Conservation (phyloP, 1,140 invertebrate genomes). For the Aphis gossypii region DNA sequence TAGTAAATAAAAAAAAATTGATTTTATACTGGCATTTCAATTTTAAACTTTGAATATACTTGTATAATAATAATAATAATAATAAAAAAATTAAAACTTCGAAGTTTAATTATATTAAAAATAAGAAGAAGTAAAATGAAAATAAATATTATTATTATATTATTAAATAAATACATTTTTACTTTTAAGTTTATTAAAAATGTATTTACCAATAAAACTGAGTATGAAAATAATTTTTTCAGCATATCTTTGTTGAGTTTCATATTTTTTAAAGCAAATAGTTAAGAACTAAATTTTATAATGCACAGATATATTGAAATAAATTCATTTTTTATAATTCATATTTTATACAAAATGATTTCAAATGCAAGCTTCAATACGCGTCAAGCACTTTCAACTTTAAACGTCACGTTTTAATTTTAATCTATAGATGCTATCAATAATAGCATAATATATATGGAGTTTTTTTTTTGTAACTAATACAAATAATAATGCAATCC, state of each 20-base stretch:
- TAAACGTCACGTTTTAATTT: not conserved
- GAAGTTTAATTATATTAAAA: not conserved
- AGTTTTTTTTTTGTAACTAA: not conserved
- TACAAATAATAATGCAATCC: not conserved
- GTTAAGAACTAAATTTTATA: not conserved
- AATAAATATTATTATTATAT: not conserved
- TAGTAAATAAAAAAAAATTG: not conserved
- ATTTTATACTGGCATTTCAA: not conserved
- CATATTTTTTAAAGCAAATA: not conserved
- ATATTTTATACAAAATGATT: not conserved
- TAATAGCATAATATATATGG: too few species aligned
- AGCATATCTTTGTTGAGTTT: not conserved
- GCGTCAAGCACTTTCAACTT: not conserved
- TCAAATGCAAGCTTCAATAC: not conserved
- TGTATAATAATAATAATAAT: not conserved
- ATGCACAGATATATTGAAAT: not conserved
- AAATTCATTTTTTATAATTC: not conserved
- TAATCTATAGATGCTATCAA: too few species aligned
- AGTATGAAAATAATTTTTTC: not conserved
- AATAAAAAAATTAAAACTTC: not conserved
- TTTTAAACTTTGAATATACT: not conserved
- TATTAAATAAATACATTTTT: not conserved
- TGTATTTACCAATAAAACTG: not conserved
- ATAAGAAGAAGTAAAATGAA: not conserved
- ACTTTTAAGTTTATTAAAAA: not conserved